Percentiles rank a stretch among this genome's conserved stretches.
Conservation (phyloP, 2,797 vertebrate species). For the Gallinago solitaria region DNA sequence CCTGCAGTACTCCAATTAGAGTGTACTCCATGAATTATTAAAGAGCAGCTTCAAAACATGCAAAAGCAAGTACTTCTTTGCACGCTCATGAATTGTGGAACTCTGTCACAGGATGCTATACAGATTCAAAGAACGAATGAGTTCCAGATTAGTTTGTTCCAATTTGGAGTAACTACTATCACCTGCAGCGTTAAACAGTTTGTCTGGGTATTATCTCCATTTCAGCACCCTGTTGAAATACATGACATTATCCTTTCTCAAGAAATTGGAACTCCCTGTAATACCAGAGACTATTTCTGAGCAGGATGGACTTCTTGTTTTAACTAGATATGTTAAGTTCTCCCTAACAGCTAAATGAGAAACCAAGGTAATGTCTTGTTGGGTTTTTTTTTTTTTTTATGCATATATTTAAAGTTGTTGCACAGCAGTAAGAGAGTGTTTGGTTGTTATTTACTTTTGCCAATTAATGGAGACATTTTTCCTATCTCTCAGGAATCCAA, state of each 20-base stretch:
- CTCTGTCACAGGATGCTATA: not conserved
- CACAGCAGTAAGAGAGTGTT: not conserved
- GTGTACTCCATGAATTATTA: not conserved
- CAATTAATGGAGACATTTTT: not conserved
- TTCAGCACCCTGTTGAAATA: not conserved
- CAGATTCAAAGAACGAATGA: not conserved
- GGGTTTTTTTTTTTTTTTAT: not conserved
- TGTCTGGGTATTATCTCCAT: not conserved
- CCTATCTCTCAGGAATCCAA: not conserved
- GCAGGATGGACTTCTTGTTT: not conserved
- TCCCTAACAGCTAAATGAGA: not conserved
- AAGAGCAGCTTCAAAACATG: not conserved
- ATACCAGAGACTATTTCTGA: not conserved
- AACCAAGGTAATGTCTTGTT: not conserved
- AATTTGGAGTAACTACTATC: not conserved
- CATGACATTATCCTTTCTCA: not conserved
- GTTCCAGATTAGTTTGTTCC: not conserved
- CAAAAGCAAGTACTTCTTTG: not conserved
- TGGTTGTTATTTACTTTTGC: not conserved
- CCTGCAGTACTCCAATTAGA: not conserved
- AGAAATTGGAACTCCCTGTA: not conserved
- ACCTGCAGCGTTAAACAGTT: not conserved
- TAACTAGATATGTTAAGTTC: not conserved
- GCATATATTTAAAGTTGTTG: not conserved
- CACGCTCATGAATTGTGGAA: not conserved